A percentile compares a stretch with the other conserved stretches of the same genome.
phyloP scores from a whole-genome alignment of 2,113 vertebrate species.

The Cnemophilus loriae region DNA sequence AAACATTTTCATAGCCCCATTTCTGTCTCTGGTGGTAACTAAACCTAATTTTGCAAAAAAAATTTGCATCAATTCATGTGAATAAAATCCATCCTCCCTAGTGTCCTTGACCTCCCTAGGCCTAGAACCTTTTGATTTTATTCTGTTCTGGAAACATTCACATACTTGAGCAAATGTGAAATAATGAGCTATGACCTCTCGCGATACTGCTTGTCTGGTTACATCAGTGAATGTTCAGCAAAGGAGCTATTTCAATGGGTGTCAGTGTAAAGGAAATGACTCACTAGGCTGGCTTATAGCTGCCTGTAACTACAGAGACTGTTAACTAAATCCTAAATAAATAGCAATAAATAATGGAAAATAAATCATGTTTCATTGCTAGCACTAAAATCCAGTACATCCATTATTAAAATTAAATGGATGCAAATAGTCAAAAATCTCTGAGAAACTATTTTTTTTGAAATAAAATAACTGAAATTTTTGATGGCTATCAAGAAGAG shows the following conservation, averaged over 20 bases:
- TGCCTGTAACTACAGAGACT: not conserved
- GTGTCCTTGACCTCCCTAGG: not conserved
- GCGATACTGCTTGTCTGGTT: constrained; percentile 49
- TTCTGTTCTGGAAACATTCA: not conserved
- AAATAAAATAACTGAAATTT: not conserved
- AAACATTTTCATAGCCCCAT: not conserved
- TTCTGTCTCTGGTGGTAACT: not conserved
- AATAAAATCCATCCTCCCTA: not conserved
- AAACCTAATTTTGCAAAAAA: not conserved
- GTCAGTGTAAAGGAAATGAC: constrained; percentile 50
- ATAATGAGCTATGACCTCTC: constrained; percentile 49
- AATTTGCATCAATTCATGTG: not conserved
- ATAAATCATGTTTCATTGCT: not conserved
- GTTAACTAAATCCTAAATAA: constrained; percentile 38
- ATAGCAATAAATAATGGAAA: not conserved
- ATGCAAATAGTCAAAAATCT: not conserved
- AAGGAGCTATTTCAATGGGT: constrained; percentile 23
- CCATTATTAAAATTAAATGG: not conserved
- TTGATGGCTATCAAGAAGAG: not conserved
- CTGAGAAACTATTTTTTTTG: not conserved
- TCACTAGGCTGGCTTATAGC: constrained; percentile 22
- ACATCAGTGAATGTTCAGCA: constrained; percentile 16
- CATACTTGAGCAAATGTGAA: constrained; percentile 31
- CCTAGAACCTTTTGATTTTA: not conserved
- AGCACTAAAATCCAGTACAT: not conserved